Percentiles rank a stretch among this genome's conserved stretches.
phyloP scores from a whole-genome alignment of 2,888 invertebrate species.

The Deroplatys truncata region DNA sequence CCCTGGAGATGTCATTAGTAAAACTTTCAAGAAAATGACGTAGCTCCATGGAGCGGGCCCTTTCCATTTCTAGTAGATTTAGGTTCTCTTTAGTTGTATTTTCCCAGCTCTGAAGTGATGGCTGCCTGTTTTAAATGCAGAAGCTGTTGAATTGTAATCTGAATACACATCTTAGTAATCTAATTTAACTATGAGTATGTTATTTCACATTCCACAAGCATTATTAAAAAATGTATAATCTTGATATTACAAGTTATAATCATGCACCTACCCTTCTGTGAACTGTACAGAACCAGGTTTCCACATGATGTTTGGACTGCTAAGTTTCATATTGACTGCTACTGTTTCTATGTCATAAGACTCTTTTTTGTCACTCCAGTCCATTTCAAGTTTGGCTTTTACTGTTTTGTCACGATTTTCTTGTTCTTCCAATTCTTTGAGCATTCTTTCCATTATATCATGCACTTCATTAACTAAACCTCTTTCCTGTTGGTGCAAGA shows the following conservation, averaged over 20 bases:
- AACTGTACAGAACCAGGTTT: constrained; percentile 76
- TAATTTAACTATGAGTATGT: neutral
- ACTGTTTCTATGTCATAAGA: constrained; percentile 71
- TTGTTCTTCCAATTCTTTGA: constrained; percentile 65
- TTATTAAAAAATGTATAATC: neutral
- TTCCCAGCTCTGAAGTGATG: constrained; percentile 81
- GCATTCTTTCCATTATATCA: constrained; percentile 56
- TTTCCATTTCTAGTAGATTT: constrained; percentile 67
- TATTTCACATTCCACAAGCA: neutral
- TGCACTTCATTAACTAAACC: constrained; percentile 66
- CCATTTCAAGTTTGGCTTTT: constrained; percentile 78
- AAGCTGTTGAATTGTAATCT: neutral
- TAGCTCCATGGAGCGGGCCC: constrained; percentile 69
- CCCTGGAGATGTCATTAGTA: constrained; percentile 69
- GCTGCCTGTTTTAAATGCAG: constrained; percentile 55
- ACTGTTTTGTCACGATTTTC: constrained; percentile 70
- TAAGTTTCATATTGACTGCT: constrained; percentile 65
- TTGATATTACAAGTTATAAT: too few relatives aligned
- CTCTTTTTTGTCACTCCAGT: constrained; percentile 88
- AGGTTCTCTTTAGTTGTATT: constrained; percentile 75
- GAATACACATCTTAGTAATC: neutral
- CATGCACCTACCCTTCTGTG: constrained; percentile 59
- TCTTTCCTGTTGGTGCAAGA: constrained; percentile 49
- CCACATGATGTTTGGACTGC: constrained; percentile 68
- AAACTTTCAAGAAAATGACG: constrained; percentile 66